Base-by-base conservation (phyloP, 1,140 invertebrate species). In the Eriocheir sinensis region DNA sequence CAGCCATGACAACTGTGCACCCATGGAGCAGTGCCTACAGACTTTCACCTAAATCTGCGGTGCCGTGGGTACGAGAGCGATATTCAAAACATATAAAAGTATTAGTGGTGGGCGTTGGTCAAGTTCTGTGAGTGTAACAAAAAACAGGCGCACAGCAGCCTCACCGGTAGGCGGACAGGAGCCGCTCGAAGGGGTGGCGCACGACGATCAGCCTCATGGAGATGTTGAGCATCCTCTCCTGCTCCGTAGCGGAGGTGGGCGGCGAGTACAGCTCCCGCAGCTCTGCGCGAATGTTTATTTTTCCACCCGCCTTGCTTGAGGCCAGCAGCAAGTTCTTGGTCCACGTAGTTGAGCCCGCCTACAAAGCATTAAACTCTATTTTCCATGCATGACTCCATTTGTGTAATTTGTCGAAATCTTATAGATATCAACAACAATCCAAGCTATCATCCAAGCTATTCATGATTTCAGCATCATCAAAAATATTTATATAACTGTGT, bases 261-360 rank as follows among this genome's bases (percentile, higher is more conserved):
- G 17, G 48, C 2, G 44, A 9, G 92, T 93, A 88, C 15, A 88
- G 40, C 27, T 60, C 27, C 9, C 92, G 27, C 21, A 38, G 44
- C 21, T 34, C 36, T 0, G 6, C 21, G 21, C 88, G 92, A 27
- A 89, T 17, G 2, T 83, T 53, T 3, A 36, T 15, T 83, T 79
- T 27, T 21, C n/a, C 12, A 30, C 30, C 40, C 2, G 32, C 60
- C 32, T 93, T 36, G 3, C 92, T 83, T n/a, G 83, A 17, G 41
- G 88, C 48, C 48, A 89, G 6, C 0, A 93, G 85, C 48, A 93
- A 88, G 83, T 93, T 60, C 27, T 93, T 93, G 15, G 72, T 48
- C 92, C 92, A 93, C 0, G 92, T 72, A 6, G 92, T 93, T 0
- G 92, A 93, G 8, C 81, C 92, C 0, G 92, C 40, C 92, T 93